A percentile compares a stretch with the other conserved stretches of the same genome.
Evolutionary conservation across 2,113 vertebrate genomes (phyloP).

Genomic region (Sakesphorus luctuosus): DNA sequence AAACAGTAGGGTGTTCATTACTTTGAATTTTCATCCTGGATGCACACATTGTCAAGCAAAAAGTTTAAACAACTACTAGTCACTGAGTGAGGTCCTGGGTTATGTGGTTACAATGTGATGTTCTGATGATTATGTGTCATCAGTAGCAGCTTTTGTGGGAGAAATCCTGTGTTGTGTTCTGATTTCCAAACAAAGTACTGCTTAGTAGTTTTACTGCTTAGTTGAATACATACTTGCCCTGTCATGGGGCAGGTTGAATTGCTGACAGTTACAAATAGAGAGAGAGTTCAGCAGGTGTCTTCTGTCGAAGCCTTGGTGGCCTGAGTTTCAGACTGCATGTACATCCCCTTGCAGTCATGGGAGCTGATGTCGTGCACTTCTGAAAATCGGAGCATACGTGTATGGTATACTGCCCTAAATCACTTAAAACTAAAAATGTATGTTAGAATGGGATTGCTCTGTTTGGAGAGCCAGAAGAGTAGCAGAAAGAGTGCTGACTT

Average conservation of each 20-base stretch:
- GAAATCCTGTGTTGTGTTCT: neutral
- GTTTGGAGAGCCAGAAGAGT: neutral
- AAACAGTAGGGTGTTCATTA: neutral
- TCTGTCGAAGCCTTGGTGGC: neutral
- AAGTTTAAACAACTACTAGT: neutral
- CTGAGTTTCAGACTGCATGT: neutral
- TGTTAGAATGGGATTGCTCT: neutral
- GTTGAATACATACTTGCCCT: neutral
- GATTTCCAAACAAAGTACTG: neutral
- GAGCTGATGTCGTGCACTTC: neutral
- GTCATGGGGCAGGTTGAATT: neutral
- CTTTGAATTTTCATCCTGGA: neutral
- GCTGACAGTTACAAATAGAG: neutral
- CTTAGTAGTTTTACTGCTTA: neutral
- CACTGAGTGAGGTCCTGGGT: neutral
- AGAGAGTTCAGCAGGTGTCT: neutral
- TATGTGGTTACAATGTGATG: neutral
- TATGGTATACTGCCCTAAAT: neutral
- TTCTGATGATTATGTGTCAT: neutral
- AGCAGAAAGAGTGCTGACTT: neutral
- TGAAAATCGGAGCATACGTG: neutral
- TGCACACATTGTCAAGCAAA: neutral
- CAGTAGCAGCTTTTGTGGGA: neutral
- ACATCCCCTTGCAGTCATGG: neutral
- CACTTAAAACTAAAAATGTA: neutral